These are phyloP conservation scores for Dasypolia templi DNA, from an alignment of 2,888 invertebrate genomes.

Conservation along the genomic window DNA sequence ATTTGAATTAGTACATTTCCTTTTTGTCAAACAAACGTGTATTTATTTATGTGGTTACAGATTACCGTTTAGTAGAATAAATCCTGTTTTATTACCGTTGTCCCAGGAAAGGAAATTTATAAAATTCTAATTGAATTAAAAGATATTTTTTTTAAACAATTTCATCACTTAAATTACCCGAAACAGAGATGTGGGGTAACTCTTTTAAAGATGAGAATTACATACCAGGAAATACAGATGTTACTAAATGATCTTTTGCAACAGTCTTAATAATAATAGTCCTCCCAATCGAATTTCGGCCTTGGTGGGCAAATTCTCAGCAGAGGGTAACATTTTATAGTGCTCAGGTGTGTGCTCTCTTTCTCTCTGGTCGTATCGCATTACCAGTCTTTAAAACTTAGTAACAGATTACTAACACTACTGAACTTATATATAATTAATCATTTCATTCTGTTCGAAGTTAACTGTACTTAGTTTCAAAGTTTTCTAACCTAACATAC, in stretches of 20 bases:
- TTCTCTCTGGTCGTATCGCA: background rate
- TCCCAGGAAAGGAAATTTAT: background rate
- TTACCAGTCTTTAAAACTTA: background rate
- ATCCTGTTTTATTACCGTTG: background rate
- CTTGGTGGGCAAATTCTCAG: background rate
- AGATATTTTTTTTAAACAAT: constrained; percentile 5
- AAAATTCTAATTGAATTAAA: constrained; percentile 25
- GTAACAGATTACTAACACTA: background rate
- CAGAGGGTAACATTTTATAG: background rate
- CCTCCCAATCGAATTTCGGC: background rate
- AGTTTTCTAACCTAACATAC: constrained; percentile 11
- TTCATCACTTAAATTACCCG: constrained; percentile 27
- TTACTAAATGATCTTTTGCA: background rate
- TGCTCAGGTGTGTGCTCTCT: background rate
- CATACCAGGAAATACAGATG: background rate
- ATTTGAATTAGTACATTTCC: constrained; percentile 15
- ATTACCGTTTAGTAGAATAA: background rate
- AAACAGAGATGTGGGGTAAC: background rate
- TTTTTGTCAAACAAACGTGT: background rate
- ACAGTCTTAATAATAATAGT: background rate
- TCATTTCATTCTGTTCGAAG: background rate
- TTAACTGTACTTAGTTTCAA: constrained; percentile 16
- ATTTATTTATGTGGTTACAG: background rate
- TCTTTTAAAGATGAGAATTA: constrained; percentile 1
- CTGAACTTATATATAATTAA: background rate